These are phyloP conservation scores for Drosophila arawakana DNA, from an alignment of 1,140 invertebrate genomes.

Conservation along the genomic window DNA sequence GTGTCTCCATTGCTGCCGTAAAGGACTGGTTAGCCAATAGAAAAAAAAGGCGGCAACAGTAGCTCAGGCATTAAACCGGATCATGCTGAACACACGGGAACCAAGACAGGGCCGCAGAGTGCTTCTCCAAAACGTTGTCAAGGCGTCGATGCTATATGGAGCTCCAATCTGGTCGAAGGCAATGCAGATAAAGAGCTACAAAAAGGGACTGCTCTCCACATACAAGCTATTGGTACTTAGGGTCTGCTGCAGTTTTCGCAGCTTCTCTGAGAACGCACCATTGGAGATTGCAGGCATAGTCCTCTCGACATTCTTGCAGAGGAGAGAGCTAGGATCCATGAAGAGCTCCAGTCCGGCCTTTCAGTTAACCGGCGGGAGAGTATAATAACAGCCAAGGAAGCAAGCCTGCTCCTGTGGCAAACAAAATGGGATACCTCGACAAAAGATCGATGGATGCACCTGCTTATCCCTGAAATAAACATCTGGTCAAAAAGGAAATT, in stretches of 20 bases:
- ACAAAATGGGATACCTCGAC: no score
- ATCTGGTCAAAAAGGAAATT: no score
- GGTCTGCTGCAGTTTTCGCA: neutral
- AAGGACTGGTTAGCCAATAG: no score
- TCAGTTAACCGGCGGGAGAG: no score
- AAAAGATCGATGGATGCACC: no score
- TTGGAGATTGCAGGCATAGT: neutral
- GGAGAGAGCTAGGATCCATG: neutral
- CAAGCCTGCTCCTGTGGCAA: no score
- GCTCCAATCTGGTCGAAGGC: neutral
- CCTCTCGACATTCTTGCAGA: neutral
- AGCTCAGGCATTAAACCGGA: neutral
- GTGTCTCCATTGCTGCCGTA: neutral
- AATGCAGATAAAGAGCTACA: neutral
- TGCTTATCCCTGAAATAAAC: no score
- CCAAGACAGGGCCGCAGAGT: neutral
- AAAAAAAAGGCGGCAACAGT: neutral
- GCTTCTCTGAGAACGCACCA: neutral
- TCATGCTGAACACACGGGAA: neutral
- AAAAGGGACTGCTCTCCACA: neutral
- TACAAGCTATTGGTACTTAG: neutral
- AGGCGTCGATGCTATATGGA: neutral
- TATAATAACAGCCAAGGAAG: no score
- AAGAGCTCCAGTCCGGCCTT: neutral
- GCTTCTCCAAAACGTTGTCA: neutral